Evolutionary conservation across 2,888 invertebrate genomes (phyloP), one percentile per base, ranked within the genome.

Genomic region (Napeogenes inachia): DNA sequence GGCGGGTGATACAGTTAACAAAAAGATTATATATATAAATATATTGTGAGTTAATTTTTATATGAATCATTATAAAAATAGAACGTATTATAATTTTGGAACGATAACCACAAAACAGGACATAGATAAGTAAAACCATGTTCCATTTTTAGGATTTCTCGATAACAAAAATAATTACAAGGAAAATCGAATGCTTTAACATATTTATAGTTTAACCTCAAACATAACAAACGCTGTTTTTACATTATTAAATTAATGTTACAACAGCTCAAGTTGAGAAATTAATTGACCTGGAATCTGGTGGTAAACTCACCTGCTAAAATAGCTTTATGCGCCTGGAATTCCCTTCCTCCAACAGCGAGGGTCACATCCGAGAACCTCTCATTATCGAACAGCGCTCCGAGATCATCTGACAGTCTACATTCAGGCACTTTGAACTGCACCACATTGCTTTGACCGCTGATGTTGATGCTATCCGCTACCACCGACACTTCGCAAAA

Each of bases 391-490:
- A 99, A 99, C 67, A 99, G 92, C 74, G 95, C 94, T 59, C 98
- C 98, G 82, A 99, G 92, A 91, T 99, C 99, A 77, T 99, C 99
- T 47, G 98, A 96, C 77, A 95, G 93, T 87, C 94, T 96, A 92
- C 95, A 99, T 91, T 97, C 97, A 73, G 97, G 97, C 79, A 97
- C 97, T 93, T 98, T 98, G 88, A 99, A 99, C 88, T 98, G 98
- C 76, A 98, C 96, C 80, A 98, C 97, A 88, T 98, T 99, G 80
- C 98, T 98, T 92, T 99, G 99, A 71, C 99, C 99, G 76, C 98
- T 98, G 80, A 99, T 97, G 92, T 99, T 99, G 78, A 99, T 98
- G 89, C 99, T 98, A 91, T 99, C 99, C 64, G 99, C 99, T 57
- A 99, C 99, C 54, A 99, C 99, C 62, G 91, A 91, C 87, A 95